These are phyloP conservation scores for Gasterosteus aculeatus DNA, from an alignment of 2,113 vertebrate genomes.

Conservation along the genomic window DNA sequence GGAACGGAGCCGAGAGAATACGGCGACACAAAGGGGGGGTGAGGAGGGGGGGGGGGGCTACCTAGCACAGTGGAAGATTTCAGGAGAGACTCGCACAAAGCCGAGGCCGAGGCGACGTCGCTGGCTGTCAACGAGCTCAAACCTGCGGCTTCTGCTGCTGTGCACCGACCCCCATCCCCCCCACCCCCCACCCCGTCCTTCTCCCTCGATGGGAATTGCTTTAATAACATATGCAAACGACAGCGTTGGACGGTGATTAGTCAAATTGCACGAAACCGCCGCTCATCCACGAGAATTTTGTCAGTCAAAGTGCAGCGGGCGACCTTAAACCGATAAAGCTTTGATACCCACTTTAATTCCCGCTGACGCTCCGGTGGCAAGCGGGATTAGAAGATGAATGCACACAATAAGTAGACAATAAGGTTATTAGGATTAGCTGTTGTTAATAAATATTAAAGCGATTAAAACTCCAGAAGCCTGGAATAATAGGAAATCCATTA, in stretches of 20 bases:
- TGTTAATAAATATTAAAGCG: constrained; percentile 49
- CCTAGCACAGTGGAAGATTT: constrained; percentile 72
- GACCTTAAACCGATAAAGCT: constrained; percentile 54
- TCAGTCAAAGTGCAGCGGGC: constrained; percentile 63
- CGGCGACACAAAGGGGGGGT: constrained; percentile 75
- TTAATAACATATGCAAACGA: constrained; percentile 84
- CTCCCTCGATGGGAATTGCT: constrained; percentile 35
- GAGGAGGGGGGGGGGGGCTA: constrained; percentile 32
- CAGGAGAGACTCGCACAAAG: constrained; percentile 65
- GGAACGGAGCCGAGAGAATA: constrained; percentile 76
- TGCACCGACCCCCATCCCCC: constrained; percentile 16
- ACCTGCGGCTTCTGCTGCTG: constrained; percentile 7
- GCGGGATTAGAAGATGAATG: constrained; percentile 37
- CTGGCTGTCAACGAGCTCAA: constrained; percentile 23
- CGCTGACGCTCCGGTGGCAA: constrained; percentile 5
- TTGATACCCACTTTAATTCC: constrained; percentile 32
- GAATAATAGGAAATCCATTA: constrained; percentile 35
- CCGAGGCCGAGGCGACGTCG: constrained; percentile 27
- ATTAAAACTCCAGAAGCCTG: constrained; percentile 39
- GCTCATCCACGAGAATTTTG: constrained; percentile 55
- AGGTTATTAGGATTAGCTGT: constrained; percentile 47
- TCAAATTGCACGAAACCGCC: constrained; percentile 69
- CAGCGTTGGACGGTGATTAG: constrained; percentile 68
- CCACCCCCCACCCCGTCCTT: constrained; percentile 8
- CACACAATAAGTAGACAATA: constrained; percentile 45